Percentiles rank a stretch among this genome's conserved stretches.
Evolutionary conservation across 2,113 vertebrate genomes (phyloP).

Genomic region (Proterorhinus semilunaris): DNA sequence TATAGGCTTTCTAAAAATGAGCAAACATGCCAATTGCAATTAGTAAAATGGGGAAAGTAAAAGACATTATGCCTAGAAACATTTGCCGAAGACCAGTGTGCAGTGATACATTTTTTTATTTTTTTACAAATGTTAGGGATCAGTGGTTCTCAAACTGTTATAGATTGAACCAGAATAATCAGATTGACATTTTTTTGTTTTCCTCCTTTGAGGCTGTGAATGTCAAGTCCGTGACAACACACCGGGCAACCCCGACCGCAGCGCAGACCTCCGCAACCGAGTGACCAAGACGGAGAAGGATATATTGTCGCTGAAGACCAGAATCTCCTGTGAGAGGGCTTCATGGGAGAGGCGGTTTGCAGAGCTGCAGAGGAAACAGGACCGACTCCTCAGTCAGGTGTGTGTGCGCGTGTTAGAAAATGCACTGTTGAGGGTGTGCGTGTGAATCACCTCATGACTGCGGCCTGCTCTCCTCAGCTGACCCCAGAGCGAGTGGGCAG

Average conservation of each 20-base stretch:
- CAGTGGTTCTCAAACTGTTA: too few species aligned
- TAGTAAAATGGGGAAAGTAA: too few species aligned
- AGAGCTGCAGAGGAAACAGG: constrained; percentile 78
- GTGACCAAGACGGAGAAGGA: constrained; percentile 77
- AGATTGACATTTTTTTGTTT: neutral
- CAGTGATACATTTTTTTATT: too few species aligned
- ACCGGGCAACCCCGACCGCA: constrained; percentile 44
- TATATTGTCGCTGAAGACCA: constrained; percentile 75
- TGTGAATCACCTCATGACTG: neutral
- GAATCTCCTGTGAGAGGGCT: constrained; percentile 76
- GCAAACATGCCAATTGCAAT: too few species aligned
- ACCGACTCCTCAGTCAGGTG: constrained; percentile 72
- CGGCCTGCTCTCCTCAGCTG: constrained; percentile 42
- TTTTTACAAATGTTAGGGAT: too few species aligned
- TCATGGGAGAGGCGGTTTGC: constrained; percentile 80
- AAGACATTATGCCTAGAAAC: too few species aligned
- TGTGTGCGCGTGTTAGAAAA: neutral
- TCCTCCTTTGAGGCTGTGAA: constrained; percentile 28
- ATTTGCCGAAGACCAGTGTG: too few species aligned
- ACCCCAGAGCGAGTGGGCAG: constrained; percentile 45
- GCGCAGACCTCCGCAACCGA: constrained; percentile 60
- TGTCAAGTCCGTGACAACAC: constrained; percentile 38
- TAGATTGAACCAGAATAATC: too few species aligned
- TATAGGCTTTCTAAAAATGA: too few species aligned
- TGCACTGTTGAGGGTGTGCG: constrained; percentile 6